phyloP scores from a whole-genome alignment of 2,113 vertebrate genomes.

The Thunnus maccoyii region DNA sequence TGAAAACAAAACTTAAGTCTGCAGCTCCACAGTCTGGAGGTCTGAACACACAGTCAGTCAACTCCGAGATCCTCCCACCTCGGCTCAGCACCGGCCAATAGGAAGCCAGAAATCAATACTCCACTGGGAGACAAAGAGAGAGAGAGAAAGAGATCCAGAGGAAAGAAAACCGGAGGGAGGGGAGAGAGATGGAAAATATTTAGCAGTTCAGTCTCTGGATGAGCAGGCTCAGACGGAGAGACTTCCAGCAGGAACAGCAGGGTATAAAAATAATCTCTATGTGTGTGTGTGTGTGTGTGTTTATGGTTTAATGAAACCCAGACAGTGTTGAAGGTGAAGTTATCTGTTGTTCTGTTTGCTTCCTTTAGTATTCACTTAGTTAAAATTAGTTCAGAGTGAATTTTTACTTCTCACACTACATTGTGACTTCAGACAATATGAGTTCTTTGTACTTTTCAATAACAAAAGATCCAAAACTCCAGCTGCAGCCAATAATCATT shows the following conservation, averaged over 20 bases:
- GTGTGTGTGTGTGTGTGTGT: slow-evolving; percentile 1
- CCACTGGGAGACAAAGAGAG: slow-evolving; percentile 26
- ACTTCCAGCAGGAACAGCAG: slow-evolving; percentile 48
- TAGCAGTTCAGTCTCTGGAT: slow-evolving; percentile 83
- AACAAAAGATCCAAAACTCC: not conserved
- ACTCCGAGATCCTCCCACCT: slow-evolving; percentile 28
- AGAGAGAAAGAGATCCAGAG: slow-evolving; percentile 48
- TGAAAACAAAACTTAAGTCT: slow-evolving; percentile 23
- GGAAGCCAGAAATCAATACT: slow-evolving; percentile 3
- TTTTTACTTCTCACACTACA: not conserved
- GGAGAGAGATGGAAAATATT: slow-evolving; percentile 64
- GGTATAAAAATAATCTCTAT: slow-evolving; percentile 54
- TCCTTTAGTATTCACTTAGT: not conserved
- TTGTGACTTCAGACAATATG: not conserved
- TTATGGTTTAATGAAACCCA: slow-evolving; percentile 30
- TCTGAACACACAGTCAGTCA: slow-evolving; percentile 3
- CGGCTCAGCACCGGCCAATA: slow-evolving; percentile 34
- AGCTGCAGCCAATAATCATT: not conserved
- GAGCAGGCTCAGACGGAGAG: slow-evolving; percentile 90
- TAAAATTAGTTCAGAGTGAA: not conserved
- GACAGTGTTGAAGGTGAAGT: not conserved
- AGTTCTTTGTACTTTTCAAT: not conserved
- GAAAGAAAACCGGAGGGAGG: slow-evolving; percentile 52
- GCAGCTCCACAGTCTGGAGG: slow-evolving; percentile 44
- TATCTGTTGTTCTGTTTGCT: not conserved